Conservation (phyloP, 2,797 vertebrate species). For the Tamandua tetradactyla region DNA sequence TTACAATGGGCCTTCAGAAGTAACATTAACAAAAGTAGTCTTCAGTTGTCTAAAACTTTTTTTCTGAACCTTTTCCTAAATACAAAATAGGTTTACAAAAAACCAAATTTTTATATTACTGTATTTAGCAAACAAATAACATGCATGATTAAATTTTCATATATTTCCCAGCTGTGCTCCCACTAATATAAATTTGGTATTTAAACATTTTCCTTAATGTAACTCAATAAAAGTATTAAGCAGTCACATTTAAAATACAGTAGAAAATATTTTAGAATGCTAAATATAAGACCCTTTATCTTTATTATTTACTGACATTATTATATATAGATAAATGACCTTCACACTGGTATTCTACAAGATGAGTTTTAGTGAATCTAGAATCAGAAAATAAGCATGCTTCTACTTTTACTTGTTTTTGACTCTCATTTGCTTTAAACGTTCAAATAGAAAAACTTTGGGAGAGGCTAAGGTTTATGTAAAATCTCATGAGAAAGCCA, state of each 20-base stretch:
- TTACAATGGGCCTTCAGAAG: conserved; percentile 80
- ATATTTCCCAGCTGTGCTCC: conserved; percentile 6
- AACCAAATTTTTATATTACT: conserved; percentile 16
- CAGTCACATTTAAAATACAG: neutral
- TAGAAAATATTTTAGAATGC: neutral
- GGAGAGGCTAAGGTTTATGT: neutral
- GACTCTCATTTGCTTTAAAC: conserved; percentile 4
- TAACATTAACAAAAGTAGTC: conserved; percentile 77
- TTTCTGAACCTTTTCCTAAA: conserved; percentile 80
- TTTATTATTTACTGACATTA: neutral
- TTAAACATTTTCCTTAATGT: conserved; percentile 39
- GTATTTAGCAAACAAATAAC: neutral
- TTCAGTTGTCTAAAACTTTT: conserved; percentile 78
- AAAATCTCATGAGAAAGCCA: neutral
- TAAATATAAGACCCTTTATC: neutral
- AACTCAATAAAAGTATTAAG: conserved; percentile 34
- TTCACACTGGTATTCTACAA: neutral
- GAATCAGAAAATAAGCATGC: neutral
- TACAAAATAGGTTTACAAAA: conserved; percentile 61
- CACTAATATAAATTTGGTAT: neutral
- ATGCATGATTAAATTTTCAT: conserved; percentile 29
- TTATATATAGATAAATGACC: neutral
- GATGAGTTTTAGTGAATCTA: neutral
- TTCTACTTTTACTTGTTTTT: neutral
- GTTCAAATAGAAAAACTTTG: conserved; percentile 25